Conservation (phyloP, 2,797 vertebrate species). For the Iguana delicatissima region DNA sequence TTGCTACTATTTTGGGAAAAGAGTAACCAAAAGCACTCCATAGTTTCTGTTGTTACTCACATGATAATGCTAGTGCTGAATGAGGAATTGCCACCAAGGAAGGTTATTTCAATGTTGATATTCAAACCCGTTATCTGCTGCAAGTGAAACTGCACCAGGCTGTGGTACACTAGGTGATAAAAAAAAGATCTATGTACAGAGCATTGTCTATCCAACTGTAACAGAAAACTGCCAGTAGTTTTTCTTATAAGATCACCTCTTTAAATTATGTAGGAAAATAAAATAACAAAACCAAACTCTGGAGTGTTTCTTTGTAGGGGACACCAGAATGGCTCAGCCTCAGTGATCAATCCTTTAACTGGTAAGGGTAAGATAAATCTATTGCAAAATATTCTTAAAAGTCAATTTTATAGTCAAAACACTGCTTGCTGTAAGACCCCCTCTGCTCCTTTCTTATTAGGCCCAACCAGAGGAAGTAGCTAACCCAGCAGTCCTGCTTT, state of each 20-base stretch:
- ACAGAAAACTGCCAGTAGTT: not conserved
- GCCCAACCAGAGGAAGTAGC: not conserved
- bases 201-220: not conserved
- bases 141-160: slow-evolving; percentile 79
- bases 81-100: slow-evolving; percentile 69
- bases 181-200: slow-evolving; percentile 4
- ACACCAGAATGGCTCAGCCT: not conserved
- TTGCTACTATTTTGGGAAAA: not conserved
- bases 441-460: not conserved
- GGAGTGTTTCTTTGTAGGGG: not conserved
- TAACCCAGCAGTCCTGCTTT: not conserved
- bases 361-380: not conserved
- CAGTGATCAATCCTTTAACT: too few relatives aligned
- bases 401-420: not conserved
- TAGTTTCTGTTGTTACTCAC: slow-evolving; percentile 59
- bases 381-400: not conserved
- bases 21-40: not conserved
- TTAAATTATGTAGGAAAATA: not conserved
- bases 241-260: not conserved
- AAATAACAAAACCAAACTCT: not conserved
- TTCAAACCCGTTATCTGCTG: slow-evolving; percentile 65
- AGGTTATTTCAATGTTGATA: slow-evolving; percentile 75
- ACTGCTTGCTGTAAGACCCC: not conserved
- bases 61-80: slow-evolving; percentile 76
- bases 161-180: slow-evolving; percentile 77